Evolutionary conservation across 2,888 invertebrate species (phyloP), one percentile per base, ranked within the genome.

Genomic region (Zonitis immaculata): DNA sequence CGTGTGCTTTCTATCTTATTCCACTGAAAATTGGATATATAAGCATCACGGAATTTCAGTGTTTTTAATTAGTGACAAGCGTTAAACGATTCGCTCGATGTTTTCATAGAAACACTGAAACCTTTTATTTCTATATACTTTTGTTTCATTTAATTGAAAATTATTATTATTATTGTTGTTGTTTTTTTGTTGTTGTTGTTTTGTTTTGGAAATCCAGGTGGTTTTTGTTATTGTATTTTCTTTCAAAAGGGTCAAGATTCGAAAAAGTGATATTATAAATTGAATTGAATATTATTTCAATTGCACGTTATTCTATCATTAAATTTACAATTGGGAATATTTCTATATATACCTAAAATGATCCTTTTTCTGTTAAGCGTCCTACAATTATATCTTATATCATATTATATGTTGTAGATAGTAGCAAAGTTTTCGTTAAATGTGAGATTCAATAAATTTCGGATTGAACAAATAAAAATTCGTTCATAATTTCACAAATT

Each of bases 11-110:
- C 39, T 39, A 20, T n/a, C 18, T 20, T 35, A 18, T 35, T 16
- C 9, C 3, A 16, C 9, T 35, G 20, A 20, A 39, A 39, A 20
- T 16, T 39, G 39, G 20, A 20, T 20, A 39, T n/a, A 39, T n/a
- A n/a, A n/a, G n/a, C n/a, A 39, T 18, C 20, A 11, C 18, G 8
- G 20, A 11, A 20, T 39, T 39, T 18, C 39, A 9, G 18, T 39
- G 39, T 39, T 39, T 39, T 20, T 39, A 39, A 39, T 39, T 39
- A 39, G 39, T 20, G 39, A 39, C 39, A 39, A 39, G 18, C 39
- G 20, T 20, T 39, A 39, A 18, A 18, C 18, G 6, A 8, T 39
- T n/a, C n/a, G 8, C 9, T 18, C 11, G 16, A 18, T 39, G 11
- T 39, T 39, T 39, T 39, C 20, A 9, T 39, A 39, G 6, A 12